Percentiles rank a stretch among this genome's conserved stretches.
These are phyloP conservation scores for Philotrypesis tridentata DNA, from an alignment of 1,140 invertebrate genomes.

Conservation along the genomic window DNA sequence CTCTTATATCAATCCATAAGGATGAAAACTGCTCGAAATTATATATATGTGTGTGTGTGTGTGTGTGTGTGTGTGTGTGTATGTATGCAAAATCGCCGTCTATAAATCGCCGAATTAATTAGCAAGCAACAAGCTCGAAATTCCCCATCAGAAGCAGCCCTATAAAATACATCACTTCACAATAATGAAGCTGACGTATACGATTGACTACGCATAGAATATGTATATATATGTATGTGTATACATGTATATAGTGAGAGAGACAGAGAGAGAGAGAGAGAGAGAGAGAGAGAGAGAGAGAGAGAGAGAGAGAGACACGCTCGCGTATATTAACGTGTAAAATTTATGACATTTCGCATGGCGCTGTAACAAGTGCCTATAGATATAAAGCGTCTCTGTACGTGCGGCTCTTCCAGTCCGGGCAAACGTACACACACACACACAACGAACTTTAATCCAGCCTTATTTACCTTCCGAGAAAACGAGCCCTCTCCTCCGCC, in stretches of 20 bases:
- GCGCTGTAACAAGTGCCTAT: background rate
- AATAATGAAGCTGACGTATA: constrained; percentile 5
- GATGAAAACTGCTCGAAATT: too few relatives aligned
- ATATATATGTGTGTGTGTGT: too few relatives aligned
- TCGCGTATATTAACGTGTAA: background rate
- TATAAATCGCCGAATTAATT: background rate
- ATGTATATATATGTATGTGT: too few relatives aligned
- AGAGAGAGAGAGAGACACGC: background rate
- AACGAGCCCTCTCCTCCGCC: background rate
- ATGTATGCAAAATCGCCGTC: background rate
- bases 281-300: too few relatives aligned
- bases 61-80: too few relatives aligned
- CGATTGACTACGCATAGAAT: background rate
- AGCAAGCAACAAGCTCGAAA: background rate
- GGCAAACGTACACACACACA: too few relatives aligned
- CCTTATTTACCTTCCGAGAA: background rate
- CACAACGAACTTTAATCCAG: constrained; percentile 13
- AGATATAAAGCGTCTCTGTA: too few relatives aligned
- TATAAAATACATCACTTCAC: background rate
- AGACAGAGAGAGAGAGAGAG: too few relatives aligned
- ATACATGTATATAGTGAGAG: too few relatives aligned
- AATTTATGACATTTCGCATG: constrained; percentile 26
- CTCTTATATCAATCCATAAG: too few relatives aligned
- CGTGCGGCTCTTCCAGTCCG: background rate
- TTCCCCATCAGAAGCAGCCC: background rate